Evolutionary conservation across 2,888 invertebrate species (phyloP), one percentile per base, ranked within the genome.

Genomic region (Psylliodes chrysocephalus): DNA sequence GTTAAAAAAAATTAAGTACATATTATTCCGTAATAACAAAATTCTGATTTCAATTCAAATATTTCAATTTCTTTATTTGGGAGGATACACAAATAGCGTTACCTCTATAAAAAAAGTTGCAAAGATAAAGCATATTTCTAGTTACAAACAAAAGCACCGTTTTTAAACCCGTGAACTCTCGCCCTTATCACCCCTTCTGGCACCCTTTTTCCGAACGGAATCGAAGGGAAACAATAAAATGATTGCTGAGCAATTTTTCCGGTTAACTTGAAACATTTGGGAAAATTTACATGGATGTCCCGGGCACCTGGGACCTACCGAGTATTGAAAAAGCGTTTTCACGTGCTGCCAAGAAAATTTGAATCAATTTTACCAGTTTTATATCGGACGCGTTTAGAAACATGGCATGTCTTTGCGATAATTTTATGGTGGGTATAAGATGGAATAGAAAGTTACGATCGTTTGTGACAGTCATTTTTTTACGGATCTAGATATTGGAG

Each of bases 181-280:
- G n/a, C 44, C 15, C 18, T 44, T n/a, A 10, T 17, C 5, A 6
- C 28, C n/a, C 40, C 18, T 54, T 22, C 22, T n/a, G 14, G 2
- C 12, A 8, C 35, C 40, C 22, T 12, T 54, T 28, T 55, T 17
- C 8, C 4, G 28, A n/a, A 15, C 46, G 28, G 15, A 56, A 44
- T 56, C 55, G 44, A 33, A 46, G 18, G 14, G 18, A 46, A 46
- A 46, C 33, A 33, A 46, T 56, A 35, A 46, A 56, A 56, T 46
- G 46, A 56, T 56, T 46, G 56, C 46, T 35, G 56, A 46, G 56
- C 46, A 30, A 56, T 56, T 61, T 61, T 61, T 54, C 51, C 54
- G 38, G 61, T 61, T 54, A 54, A 61, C 25, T 54, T 18, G 19
- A 54, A 54, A 53, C 54, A 47, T 61, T 54, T 33, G 38, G 47